Conservation (phyloP, 2,113 vertebrate genomes). For the Ondatra zibethicus region DNA sequence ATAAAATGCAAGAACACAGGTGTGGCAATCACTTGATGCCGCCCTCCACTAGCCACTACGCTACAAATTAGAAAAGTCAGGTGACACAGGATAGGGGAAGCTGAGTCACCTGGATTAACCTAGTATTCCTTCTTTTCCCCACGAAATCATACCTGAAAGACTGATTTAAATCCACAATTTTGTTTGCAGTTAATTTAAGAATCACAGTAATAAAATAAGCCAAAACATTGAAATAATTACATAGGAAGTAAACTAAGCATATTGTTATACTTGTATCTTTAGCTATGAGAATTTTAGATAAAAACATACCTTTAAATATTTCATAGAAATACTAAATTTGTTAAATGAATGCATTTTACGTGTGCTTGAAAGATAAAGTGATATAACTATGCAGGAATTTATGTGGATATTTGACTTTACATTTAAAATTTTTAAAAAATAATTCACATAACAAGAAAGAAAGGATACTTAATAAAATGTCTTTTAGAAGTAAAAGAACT, state of each 20-base stretch:
- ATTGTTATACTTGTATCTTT: neutral
- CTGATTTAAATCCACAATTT: neutral
- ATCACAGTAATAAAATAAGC: neutral
- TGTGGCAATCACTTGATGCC: neutral
- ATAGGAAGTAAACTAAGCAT: neutral
- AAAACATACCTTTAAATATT: neutral
- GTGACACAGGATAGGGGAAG: neutral
- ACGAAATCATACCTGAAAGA: neutral
- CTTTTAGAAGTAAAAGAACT: neutral
- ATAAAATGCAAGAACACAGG: neutral
- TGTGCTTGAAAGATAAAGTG: conserved; percentile 22
- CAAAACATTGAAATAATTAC: neutral
- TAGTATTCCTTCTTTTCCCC: neutral
- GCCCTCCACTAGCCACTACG: fast-evolving
- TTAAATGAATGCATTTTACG: neutral
- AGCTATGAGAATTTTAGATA: neutral
- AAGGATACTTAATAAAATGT: conserved; percentile 2
- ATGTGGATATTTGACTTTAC: neutral
- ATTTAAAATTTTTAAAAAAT: neutral
- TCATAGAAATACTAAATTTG: neutral
- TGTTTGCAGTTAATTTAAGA: neutral
- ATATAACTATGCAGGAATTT: neutral
- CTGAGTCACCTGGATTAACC: neutral
- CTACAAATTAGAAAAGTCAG: neutral
- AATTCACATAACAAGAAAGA: neutral